Evolutionary conservation across 2,113 vertebrate genomes (phyloP), one percentile per base, ranked within the genome.

Genomic region (Irena cyanogastra): DNA sequence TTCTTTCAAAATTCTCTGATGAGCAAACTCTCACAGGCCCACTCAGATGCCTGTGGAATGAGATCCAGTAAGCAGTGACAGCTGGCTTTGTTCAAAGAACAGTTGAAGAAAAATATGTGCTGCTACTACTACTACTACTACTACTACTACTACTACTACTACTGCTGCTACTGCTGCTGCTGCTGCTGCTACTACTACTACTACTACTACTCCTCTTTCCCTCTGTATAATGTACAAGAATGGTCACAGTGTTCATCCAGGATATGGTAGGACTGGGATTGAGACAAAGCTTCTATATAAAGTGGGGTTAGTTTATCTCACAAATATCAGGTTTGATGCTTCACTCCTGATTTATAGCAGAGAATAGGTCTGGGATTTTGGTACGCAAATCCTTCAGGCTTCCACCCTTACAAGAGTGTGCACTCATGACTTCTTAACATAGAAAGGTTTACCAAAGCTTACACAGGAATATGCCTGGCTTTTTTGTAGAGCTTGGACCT

Each of bases 81-180:
- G 24, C 15, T 91, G 64, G 17, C 45, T 89, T 92, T 69, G n/a
- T 86, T 83, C 59, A 77, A 76, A 88, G 68, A 52, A 60, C 41
- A 37, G 35, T 4, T 71, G 52, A 80, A 80, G 37, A 50, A 87
- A 89, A 84, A 78, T 24, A 39, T 35, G 10, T 69, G 45, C 52
- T 93, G 5, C 33, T 77, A 6, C 44, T 49, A 15, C 24, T 19
- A 3, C 26, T 17, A 21, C 15, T 28, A 7, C 12, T 33, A 4
- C 13, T 18, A 2, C 19, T 45, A 5, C 10, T 28, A 0, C 23
- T 22, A 3, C 18, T 45, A 1, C 11, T 30, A 2, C 28, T 30
- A 0, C 10, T 23, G 11, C 61, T 69, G 4, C 26, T 41, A 6
- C 20, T 31, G 2, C 30, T 42, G 11, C 7, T 31, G 6, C 10